A percentile compares a stretch with the other conserved stretches of the same genome.
Evolutionary conservation across 2,113 vertebrate species (phyloP).

Genomic region (Hippocampus barbouri): DNA sequence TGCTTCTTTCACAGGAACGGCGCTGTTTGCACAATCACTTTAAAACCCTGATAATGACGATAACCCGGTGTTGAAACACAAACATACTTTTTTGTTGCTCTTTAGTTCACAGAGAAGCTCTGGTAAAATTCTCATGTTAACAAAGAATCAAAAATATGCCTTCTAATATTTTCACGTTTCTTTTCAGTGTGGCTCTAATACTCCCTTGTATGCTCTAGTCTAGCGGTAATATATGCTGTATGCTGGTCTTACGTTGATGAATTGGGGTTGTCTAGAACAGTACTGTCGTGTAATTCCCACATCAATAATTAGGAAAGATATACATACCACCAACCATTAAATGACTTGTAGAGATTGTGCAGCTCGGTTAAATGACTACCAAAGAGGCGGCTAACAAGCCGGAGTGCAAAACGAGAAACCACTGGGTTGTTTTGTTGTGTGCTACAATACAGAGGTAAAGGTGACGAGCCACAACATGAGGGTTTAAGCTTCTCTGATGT

Average conservation of each 20-base stretch:
- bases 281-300: background rate
- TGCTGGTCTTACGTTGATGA: background rate
- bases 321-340: no score
- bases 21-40: background rate
- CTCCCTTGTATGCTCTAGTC: background rate
- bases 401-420: slow-evolving; percentile 9
- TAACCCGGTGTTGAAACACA: background rate
- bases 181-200: background rate
- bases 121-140: background rate
- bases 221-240: background rate
- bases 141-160: background rate
- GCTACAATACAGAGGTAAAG: slow-evolving; percentile 24
- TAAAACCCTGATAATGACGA: background rate
- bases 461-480: slow-evolving; percentile 37
- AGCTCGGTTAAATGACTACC: background rate
- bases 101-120: background rate
- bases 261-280: background rate
- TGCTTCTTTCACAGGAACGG: background rate
- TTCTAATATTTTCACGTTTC: background rate
- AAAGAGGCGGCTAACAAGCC: background rate
- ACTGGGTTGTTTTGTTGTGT: slow-evolving; percentile 21
- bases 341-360: background rate
- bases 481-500: slow-evolving; percentile 34
- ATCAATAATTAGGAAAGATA: background rate
- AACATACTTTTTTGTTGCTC: background rate